phyloP scores from a whole-genome alignment of 2,113 vertebrate species.

The Oryzias javanicus region DNA sequence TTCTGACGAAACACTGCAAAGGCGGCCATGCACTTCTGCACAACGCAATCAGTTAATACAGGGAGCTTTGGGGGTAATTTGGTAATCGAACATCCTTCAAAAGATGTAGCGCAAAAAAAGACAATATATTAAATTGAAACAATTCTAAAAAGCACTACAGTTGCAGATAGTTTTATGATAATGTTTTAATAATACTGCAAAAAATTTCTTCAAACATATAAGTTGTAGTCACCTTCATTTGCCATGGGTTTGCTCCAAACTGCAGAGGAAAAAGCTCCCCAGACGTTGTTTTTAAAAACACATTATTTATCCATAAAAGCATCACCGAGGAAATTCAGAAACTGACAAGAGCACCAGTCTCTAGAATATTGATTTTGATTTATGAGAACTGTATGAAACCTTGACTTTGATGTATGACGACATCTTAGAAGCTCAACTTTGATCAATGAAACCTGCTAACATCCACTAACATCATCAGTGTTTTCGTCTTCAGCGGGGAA shows the following conservation, averaged over 20 bases:
- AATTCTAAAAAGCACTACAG: too few species aligned
- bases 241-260: background rate
- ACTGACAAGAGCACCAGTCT: background rate
- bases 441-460: background rate
- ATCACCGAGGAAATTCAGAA: background rate
- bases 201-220: too few species aligned
- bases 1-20: slow-evolving; percentile 18
- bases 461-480: background rate
- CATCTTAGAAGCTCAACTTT: background rate
- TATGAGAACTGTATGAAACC: background rate
- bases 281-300: background rate
- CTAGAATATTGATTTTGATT: background rate
- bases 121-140: too few species aligned
- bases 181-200: too few species aligned
- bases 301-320: background rate
- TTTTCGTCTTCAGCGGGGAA: background rate
- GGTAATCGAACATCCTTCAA: background rate
- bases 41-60: background rate
- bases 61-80: background rate
- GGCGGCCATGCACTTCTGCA: background rate
- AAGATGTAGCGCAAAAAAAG: too few species aligned
- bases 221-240: too few species aligned
- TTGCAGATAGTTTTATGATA: too few species aligned
- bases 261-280: background rate
- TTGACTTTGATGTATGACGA: background rate